Evolutionary conservation across 2,888 invertebrate species (phyloP).

Genomic region (Platycheirus albimanus): DNA sequence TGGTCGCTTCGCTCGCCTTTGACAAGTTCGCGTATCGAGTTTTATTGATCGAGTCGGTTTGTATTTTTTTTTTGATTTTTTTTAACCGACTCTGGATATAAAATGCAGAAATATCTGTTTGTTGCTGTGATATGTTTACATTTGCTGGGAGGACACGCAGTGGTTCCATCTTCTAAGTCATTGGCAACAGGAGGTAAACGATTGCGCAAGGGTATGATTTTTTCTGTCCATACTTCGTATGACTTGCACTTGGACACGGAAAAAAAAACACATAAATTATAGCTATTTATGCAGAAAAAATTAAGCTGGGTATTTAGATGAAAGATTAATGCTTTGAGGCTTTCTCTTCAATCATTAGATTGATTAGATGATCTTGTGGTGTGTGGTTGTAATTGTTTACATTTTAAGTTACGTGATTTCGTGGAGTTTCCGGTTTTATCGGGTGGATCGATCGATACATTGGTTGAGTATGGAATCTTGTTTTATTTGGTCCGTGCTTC

Average conservation of each 20-base stretch:
- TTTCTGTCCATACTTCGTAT: constrained; percentile 40
- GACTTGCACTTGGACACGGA: constrained; percentile 67
- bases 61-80: constrained; percentile 15
- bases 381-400: constrained; percentile 29
- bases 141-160: constrained; percentile 79
- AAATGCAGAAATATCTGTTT: constrained; percentile 80
- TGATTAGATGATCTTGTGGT: background rate
- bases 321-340: constrained; percentile 39
- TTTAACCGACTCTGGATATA: constrained; percentile 33
- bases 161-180: constrained; percentile 77
- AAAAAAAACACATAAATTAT: constrained; percentile 23
- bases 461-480: no score
- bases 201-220: constrained; percentile 48
- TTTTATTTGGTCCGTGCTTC: no score
- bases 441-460: no score
- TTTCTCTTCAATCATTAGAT: constrained; percentile 51
- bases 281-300: no score
- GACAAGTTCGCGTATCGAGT: constrained; percentile 37
- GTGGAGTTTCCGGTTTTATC: no score
- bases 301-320: no score
- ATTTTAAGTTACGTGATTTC: background rate
- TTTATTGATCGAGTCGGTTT: constrained; percentile 23
- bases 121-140: constrained; percentile 82
- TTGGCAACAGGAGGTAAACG: constrained; percentile 79
- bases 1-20: constrained; percentile 37